These are phyloP conservation scores for Drosophila athabasca DNA, from an alignment of 1,140 invertebrate genomes.

Conservation along the genomic window DNA sequence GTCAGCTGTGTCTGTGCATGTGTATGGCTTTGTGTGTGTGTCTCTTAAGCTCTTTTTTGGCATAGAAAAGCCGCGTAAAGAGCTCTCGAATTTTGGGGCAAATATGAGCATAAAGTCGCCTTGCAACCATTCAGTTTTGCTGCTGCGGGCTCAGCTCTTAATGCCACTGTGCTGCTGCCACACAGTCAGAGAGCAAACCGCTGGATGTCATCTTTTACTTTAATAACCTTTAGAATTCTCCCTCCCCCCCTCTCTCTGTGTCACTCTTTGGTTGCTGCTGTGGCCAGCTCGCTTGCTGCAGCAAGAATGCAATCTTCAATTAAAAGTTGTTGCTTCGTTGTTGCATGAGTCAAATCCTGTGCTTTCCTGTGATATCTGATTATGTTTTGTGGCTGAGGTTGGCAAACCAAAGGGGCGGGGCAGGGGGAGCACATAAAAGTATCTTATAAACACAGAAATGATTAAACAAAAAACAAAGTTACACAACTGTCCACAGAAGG, in stretches of 20 bases:
- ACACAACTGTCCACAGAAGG: slow-evolving; percentile 26
- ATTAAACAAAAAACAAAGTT: slow-evolving; percentile 67
- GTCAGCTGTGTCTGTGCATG: slow-evolving; percentile 15
- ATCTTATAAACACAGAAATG: slow-evolving; percentile 75
- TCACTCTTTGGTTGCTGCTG: slow-evolving; percentile 26
- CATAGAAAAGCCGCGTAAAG: slow-evolving; percentile 59
- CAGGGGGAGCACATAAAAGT: slow-evolving; percentile 35
- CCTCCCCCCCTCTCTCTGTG: background rate
- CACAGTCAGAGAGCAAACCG: slow-evolving; percentile 40
- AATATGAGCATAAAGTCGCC: slow-evolving; percentile 71
- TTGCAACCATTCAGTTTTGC: slow-evolving; percentile 59
- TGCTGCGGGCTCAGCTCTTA: slow-evolving; percentile 55
- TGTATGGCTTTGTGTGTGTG: slow-evolving; percentile 33
- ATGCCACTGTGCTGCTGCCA: slow-evolving; percentile 14
- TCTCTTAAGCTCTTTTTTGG: slow-evolving; percentile 52
- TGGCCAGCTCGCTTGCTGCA: slow-evolving; percentile 38
- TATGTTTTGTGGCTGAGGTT: slow-evolving; percentile 34
- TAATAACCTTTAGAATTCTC: slow-evolving; percentile 53
- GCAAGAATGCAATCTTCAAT: slow-evolving; percentile 74
- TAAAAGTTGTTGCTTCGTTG: slow-evolving; percentile 66
- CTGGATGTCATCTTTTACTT: slow-evolving; percentile 67
- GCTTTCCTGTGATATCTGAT: slow-evolving; percentile 7
- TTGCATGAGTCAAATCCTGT: slow-evolving; percentile 14
- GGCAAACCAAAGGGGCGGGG: background rate
- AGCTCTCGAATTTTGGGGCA: slow-evolving; percentile 68